Percentiles rank a stretch among this genome's conserved stretches.
Evolutionary conservation across 2,888 invertebrate genomes (phyloP).

Genomic region (Caenorhabditis sinica): DNA sequence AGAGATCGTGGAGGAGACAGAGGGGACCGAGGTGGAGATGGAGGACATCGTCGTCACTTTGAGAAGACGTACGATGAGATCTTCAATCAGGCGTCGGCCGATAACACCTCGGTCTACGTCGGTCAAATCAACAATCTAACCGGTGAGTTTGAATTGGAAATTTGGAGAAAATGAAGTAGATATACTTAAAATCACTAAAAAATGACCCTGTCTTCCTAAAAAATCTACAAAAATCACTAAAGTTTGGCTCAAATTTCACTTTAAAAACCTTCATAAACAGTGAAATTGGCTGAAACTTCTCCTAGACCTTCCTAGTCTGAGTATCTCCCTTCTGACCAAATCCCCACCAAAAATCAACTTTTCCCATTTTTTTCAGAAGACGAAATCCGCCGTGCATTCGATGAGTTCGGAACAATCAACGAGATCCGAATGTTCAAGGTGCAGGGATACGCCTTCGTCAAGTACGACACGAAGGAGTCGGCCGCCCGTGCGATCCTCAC

Average conservation of each 20-base stretch:
- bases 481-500: conserved; percentile 98
- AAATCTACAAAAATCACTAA: no score
- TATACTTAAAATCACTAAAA: neutral
- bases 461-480: conserved; percentile 96
- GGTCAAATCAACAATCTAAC: conserved; percentile 89
- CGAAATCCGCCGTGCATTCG: conserved; percentile 95
- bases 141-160: conserved; percentile 13
- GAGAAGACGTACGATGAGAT: conserved; percentile 94
- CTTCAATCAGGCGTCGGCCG: conserved; percentile 97
- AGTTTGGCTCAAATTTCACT: no score
- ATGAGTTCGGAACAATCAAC: conserved; percentile 95
- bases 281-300: no score
- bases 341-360: neutral
- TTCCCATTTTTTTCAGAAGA: conserved; percentile 88
- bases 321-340: neutral
- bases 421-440: conserved; percentile 98
- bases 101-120: conserved; percentile 98
- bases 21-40: neutral
- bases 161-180: no score
- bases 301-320: no score
- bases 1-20: conserved; percentile 13
- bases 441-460: conserved; percentile 89
- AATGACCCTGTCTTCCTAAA: neutral
- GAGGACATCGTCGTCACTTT: conserved; percentile 1
- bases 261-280: no score